Evolutionary conservation across 1,140 invertebrate species (phyloP).

Genomic region (Papilio glaucus): DNA sequence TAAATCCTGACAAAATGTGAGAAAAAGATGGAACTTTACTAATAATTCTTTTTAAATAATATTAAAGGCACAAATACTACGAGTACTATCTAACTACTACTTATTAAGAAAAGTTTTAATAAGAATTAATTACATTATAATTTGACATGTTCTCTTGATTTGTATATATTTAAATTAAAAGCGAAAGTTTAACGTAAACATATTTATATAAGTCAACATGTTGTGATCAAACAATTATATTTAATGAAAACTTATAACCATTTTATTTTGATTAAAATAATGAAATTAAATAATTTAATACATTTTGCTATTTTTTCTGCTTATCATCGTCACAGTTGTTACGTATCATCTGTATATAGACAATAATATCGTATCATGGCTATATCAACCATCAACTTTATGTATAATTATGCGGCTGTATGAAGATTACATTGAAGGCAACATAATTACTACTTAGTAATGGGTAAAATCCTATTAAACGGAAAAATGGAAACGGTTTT

Average conservation of each 20-base stretch:
- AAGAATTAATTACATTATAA: too few species aligned
- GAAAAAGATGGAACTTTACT: too few species aligned
- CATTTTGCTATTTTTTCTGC: background rate
- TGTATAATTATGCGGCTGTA: conserved; percentile 1
- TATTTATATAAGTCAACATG: too few species aligned
- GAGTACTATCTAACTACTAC: too few species aligned
- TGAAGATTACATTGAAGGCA: conserved; percentile 7
- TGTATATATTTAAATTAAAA: too few species aligned
- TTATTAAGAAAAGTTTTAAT: too few species aligned
- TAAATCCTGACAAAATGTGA: too few species aligned
- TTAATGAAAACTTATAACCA: background rate
- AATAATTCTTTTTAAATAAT: too few species aligned
- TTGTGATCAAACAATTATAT: too few species aligned
- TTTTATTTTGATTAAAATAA: background rate
- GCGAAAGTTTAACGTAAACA: too few species aligned
- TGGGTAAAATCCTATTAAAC: conserved; percentile 25
- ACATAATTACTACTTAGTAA: conserved; percentile 14
- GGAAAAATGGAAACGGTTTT: conserved; percentile 36
- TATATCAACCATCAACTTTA: background rate
- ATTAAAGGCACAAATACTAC: too few species aligned
- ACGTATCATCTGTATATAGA: background rate
- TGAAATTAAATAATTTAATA: background rate
- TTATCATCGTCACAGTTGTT: conserved; percentile 18
- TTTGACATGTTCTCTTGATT: too few species aligned
- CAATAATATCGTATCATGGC: conserved; percentile 4